Conservation (phyloP, 2,888 invertebrate genomes). For the Dryococelus australis region DNA sequence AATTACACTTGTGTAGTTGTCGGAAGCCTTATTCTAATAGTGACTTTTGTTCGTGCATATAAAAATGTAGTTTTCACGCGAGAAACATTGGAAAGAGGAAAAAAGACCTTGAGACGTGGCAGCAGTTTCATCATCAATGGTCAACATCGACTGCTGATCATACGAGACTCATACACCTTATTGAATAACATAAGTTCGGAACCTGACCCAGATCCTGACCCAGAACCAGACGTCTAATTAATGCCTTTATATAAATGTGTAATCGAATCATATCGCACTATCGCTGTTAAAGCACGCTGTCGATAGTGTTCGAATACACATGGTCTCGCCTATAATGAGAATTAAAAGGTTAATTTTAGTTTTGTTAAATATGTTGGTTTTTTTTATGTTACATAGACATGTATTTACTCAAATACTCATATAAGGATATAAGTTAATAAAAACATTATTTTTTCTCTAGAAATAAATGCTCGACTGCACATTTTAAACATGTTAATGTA, state of each 20-base stretch:
- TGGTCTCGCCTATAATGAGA: too few species aligned
- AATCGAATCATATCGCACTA: neutral
- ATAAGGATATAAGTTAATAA: too few species aligned
- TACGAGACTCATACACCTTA: constrained; percentile 66
- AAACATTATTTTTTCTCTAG: too few species aligned
- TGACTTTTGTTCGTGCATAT: constrained; percentile 76
- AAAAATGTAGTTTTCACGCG: constrained; percentile 75
- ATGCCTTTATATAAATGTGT: neutral
- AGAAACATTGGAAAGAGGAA: constrained; percentile 77
- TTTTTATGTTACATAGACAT: too few species aligned
- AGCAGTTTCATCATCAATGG: constrained; percentile 55
- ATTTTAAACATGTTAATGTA: too few species aligned
- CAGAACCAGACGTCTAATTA: constrained; percentile 19
- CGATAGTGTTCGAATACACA: neutral
- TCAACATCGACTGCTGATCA: constrained; percentile 66
- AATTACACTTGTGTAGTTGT: constrained; percentile 76
- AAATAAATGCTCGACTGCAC: too few species aligned
- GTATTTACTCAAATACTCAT: too few species aligned
- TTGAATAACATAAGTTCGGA: constrained; percentile 53
- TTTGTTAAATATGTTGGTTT: too few species aligned
- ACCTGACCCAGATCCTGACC: constrained; percentile 46
- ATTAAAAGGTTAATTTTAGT: too few species aligned
- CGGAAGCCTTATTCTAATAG: constrained; percentile 70
- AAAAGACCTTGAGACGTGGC: constrained; percentile 57
- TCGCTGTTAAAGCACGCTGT: neutral